These are phyloP conservation scores for Eretmochelys imbricata DNA, from an alignment of 2,113 vertebrate species.

Conservation along the genomic window DNA sequence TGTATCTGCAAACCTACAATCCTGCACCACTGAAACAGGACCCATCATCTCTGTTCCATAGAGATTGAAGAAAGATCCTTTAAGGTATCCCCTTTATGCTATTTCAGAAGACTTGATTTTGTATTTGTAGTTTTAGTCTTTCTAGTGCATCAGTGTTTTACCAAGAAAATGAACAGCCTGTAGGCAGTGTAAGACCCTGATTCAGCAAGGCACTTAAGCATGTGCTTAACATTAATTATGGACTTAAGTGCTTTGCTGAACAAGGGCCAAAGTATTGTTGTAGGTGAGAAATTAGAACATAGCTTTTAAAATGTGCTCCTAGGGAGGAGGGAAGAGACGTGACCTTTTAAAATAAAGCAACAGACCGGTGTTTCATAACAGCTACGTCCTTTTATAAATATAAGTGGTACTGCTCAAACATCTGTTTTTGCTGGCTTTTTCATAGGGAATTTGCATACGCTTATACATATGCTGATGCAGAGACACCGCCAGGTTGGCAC, in stretches of 20 bases:
- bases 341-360: not conserved
- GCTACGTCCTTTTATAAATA: too few relatives aligned
- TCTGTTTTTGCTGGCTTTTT: not conserved
- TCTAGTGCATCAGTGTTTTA: not conserved
- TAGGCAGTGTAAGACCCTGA: too few relatives aligned
- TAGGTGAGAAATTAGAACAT: not conserved
- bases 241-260: not conserved
- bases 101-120: not conserved
- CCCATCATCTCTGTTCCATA: not conserved
- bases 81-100: not conserved
- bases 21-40: not conserved
- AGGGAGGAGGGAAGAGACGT: not conserved
- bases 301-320: not conserved
- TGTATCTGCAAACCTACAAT: not conserved
- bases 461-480: not conserved
- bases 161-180: not conserved
- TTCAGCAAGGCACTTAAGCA: too few relatives aligned
- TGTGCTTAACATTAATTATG: not conserved
- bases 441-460: not conserved
- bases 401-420: not conserved
- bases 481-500: not conserved
- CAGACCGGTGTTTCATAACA: not conserved
- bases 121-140: not conserved
- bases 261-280: not conserved
- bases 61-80: not conserved